Base-by-base conservation (phyloP, 2,888 invertebrate species). In the Sabatieria punctata region DNA sequence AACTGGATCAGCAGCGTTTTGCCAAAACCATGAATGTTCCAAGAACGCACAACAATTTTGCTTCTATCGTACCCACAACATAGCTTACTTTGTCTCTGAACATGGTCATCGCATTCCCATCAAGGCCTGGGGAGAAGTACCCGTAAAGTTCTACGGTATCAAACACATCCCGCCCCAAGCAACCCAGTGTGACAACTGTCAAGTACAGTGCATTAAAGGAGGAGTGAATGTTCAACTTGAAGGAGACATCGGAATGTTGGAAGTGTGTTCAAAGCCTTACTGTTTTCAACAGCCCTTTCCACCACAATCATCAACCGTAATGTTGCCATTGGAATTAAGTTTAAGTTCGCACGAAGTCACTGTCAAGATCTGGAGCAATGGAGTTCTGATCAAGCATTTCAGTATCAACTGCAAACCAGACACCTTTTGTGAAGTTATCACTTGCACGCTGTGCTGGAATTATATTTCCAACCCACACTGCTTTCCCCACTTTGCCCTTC, bases 351-450 rank as follows among this genome's bases (percentile, higher is more conserved):
- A 43, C 21, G 23, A 22, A 19, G 30, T 43, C 6, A 13, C 6
- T 4, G 23, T 22, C 30, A 43, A 27, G 21, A 21, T 30, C 6
- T 43, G 43, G 43, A 2, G 4, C 3, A 6, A 33, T 13, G 43
- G 43, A 6, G 2, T 4, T 4, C 11, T 30, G 21, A 23, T 43
- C 15, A 6, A 43, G 18, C 13, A 43, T 6, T 4, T 30, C 4
- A 26, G 19, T 21, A 2, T 15, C 2, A 18, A 3, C 3, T 46
- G 46, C 19, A 35, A 35, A 1, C 23, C 46, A 3, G 35, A 24
- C 23, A 15, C 46, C 2, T 46, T 46, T 18, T 46, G 46, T 23
- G 46, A 46, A 15, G 15, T 11, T 13, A 35, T 46, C 33, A 15
- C 27, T 11, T 46, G 46, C 37, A 4, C 4, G 2, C 18, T 42